Base-by-base conservation (phyloP, 2,888 invertebrate species). In the Ecliptopera silaceata region DNA sequence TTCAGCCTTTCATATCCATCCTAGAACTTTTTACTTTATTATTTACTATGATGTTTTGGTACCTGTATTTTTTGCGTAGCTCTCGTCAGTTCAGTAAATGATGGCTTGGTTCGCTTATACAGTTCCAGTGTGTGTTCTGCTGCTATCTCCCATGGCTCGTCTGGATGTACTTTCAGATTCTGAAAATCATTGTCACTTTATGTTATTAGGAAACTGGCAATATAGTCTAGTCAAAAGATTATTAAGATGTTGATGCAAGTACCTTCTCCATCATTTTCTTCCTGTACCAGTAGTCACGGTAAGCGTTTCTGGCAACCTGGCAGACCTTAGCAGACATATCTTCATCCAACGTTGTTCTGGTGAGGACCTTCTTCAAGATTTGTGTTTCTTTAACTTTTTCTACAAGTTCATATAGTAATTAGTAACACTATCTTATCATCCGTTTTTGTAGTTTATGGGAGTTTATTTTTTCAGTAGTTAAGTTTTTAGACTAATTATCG, bases 51-150 rank as follows among this genome's bases (percentile, higher is more conserved):
- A n/a, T n/a, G n/a, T n/a, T n/a, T n/a, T n/a, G n/a, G n/a, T n/a
- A 86, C 89, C 72, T 89, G 88, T 59, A 90, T 88, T 61, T 77
- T 86, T 50, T 77, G 68, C 0, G 88, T 79, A 18, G 89, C 90
- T 63, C 84, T 70, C 1, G 68, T 74, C 0, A 91, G 65, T 56
- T 90, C 89, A 4, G 52, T 68, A 15, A 81, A 69, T 0, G 89
- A 83, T 0, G 90, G 90, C 36, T 82, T 86, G 0, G 89, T 89
- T 41, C 61, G 79, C 60, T 86, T 88, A 62, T 91, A 91, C 0
- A 89, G 59, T 4, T 82, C 78, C 42, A 91, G 59, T 0, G 90
- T 90, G 12, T 80, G 80, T 41, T 82, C 71, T 0, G 88, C 90
- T 1, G 90, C 90, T 1, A 80, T 69, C 64, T 90, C 82, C 90